Evolutionary conservation across 2,113 vertebrate genomes (phyloP).

Genomic region (Acanthochromis polyacanthus): DNA sequence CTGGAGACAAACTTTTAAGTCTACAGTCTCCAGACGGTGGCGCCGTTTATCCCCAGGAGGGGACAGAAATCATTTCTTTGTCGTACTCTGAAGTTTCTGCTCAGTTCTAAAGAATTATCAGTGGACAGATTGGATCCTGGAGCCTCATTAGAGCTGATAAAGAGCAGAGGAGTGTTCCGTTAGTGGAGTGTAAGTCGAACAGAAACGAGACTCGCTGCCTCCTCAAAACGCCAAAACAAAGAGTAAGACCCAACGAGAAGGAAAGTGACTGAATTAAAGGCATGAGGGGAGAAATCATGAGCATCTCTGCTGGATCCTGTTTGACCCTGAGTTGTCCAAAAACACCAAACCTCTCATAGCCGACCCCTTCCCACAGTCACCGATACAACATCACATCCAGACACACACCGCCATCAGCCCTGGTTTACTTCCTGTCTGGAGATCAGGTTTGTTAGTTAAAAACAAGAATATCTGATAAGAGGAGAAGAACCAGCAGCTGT

Average conservation of each 20-base stretch:
- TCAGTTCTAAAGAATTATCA: conserved; percentile 5
- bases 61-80: neutral
- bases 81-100: conserved; percentile 23
- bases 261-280: conserved; percentile 5
- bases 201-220: conserved; percentile 16
- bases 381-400: conserved; percentile 4
- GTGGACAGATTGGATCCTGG: conserved; percentile 13
- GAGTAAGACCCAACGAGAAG: neutral
- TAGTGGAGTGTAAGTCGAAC: conserved; percentile 61
- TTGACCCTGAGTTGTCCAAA: conserved; percentile 65
- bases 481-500: conserved; percentile 11
- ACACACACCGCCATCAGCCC: neutral
- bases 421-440: neutral
- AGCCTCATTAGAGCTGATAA: conserved; percentile 6
- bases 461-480: neutral
- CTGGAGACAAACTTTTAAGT: conserved; percentile 2
- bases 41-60: neutral
- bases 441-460: neutral
- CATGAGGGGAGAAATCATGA: conserved; percentile 9
- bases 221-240: conserved; percentile 2
- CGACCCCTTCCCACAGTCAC: conserved; percentile 18
- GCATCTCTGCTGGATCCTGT: conserved; percentile 35
- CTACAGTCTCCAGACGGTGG: neutral
- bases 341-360: conserved; percentile 20
- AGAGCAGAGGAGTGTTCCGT: conserved; percentile 60